phyloP scores from a whole-genome alignment of 2,113 vertebrate genomes.

The Oenanthe melanoleuca region DNA sequence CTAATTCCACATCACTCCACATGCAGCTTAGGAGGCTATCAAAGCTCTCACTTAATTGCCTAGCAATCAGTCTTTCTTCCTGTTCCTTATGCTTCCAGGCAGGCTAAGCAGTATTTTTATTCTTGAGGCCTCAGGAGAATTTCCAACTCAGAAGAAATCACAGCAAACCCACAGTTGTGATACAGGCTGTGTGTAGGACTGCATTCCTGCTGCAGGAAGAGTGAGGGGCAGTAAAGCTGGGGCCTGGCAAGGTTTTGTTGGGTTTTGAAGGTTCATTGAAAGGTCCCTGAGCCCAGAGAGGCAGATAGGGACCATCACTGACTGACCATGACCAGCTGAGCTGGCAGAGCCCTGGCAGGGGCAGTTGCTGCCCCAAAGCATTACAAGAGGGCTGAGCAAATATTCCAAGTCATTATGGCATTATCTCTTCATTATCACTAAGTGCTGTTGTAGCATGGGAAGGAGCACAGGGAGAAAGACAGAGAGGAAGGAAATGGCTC shows the following conservation, averaged over 20 bases:
- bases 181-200: background rate
- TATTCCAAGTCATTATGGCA: background rate
- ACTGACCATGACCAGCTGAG: background rate
- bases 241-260: background rate
- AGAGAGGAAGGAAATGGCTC: background rate
- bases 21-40: background rate
- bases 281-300: background rate
- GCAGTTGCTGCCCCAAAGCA: background rate
- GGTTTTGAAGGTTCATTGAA: background rate
- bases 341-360: background rate
- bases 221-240: background rate
- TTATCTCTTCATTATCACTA: constrained; percentile 24
- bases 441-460: background rate
- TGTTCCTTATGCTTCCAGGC: background rate
- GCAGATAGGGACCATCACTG: background rate
- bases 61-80: constrained; percentile 38
- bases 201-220: background rate
- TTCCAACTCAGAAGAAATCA: background rate
- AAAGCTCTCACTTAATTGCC: constrained; percentile 45
- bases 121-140: background rate
- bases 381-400: background rate
- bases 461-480: background rate
- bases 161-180: background rate
- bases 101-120: constrained; percentile 30
- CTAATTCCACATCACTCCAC: background rate